phyloP scores from a whole-genome alignment of 53 echinoderm and acorn worm genomes.

The Paracentrotus lividus region DNA sequence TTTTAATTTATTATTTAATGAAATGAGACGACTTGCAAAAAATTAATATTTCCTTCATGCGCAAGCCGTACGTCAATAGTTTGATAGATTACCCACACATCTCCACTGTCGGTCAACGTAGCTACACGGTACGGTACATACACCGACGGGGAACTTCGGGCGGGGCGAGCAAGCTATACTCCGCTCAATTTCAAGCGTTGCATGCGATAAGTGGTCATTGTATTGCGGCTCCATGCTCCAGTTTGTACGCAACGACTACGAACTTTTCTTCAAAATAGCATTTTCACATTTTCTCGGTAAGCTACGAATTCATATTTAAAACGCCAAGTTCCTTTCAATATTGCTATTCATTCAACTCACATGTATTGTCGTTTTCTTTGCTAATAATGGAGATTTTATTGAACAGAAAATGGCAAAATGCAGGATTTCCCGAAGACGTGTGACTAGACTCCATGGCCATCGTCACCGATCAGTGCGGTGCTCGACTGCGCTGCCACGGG shows the following conservation, averaged over 20 bases:
- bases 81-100: neutral
- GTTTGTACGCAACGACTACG: neutral
- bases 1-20: neutral
- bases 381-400: neutral
- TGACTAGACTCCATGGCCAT: too few species aligned
- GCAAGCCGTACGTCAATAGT: neutral
- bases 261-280: neutral
- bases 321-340: neutral
- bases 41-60: neutral
- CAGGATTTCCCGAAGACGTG: neutral
- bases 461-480: too few species aligned
- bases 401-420: neutral
- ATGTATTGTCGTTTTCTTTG: neutral
- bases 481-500: neutral
- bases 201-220: neutral
- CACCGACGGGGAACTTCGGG: constrained; percentile 1
- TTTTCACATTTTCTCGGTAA: constrained; percentile 1
- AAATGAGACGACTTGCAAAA: neutral
- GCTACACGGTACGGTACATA: neutral
- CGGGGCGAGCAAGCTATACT: neutral
- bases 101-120: neutral
- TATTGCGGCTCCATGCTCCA: neutral
- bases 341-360: neutral
- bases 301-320: neutral
- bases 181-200: neutral